Conservation (phyloP, 2,797 vertebrate species). For the Cynodonichthys magdalenae region DNA sequence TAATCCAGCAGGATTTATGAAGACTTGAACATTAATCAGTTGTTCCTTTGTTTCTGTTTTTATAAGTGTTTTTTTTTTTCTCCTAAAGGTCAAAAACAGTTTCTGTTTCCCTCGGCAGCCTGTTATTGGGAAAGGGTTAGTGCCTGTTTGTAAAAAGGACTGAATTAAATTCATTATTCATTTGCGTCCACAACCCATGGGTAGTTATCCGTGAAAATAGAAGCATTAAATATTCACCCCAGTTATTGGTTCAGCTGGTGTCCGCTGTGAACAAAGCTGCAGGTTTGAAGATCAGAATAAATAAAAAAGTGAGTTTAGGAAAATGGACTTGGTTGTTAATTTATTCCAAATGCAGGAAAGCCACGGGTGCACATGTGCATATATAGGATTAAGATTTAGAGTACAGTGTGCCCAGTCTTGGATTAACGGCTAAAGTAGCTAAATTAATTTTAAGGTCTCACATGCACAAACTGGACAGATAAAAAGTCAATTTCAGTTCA, state of each 20-base stretch:
- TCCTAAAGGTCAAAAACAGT: too few species aligned
- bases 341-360: constrained; percentile 23
- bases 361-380: constrained; percentile 7
- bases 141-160: too few species aligned
- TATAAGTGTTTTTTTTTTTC: too few species aligned
- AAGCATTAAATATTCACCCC: constrained; percentile 53
- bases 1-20: too few species aligned
- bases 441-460: constrained; percentile 28
- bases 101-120: too few species aligned
- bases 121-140: too few species aligned
- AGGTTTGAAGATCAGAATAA: constrained; percentile 29
- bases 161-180: neutral
- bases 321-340: constrained; percentile 47
- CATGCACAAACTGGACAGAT: constrained; percentile 4
- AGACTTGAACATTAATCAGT: too few species aligned
- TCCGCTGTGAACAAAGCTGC: constrained; percentile 27
- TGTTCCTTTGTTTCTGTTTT: too few species aligned
- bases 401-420: constrained; percentile 14
- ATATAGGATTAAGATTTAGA: constrained; percentile 8
- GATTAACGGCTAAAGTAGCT: constrained; percentile 40
- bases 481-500: constrained; percentile 39
- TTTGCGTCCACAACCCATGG: constrained; percentile 18
- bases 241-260: constrained; percentile 46
- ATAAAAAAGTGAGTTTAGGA: constrained; percentile 34
- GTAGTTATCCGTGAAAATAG: constrained; percentile 40